These are phyloP conservation scores for Protonibea diacanthus DNA, from an alignment of 2,797 vertebrate species.

Conservation along the genomic window DNA sequence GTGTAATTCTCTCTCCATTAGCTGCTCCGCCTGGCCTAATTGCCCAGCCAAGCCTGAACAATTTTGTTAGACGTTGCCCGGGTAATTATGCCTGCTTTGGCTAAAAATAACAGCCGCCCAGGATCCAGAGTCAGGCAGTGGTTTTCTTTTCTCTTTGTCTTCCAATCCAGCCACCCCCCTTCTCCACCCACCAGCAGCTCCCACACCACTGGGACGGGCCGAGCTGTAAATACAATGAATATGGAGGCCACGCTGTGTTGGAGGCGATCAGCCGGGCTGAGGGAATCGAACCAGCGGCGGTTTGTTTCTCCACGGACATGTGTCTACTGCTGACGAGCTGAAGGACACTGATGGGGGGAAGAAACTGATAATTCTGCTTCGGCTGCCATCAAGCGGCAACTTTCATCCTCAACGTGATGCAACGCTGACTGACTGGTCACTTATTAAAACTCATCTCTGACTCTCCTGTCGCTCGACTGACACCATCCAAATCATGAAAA, in stretches of 20 bases:
- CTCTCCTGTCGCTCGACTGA: too few relatives aligned
- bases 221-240: conserved; percentile 63
- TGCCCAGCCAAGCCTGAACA: conserved; percentile 85
- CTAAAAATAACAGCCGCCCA: conserved; percentile 82
- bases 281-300: conserved; percentile 53
- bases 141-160: conserved; percentile 58
- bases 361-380: conserved; percentile 10
- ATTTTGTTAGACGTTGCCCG: conserved; percentile 84
- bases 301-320: conserved; percentile 31
- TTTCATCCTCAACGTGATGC: not conserved
- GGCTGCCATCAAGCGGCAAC: conserved; percentile 35
- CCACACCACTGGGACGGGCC: conserved; percentile 40
- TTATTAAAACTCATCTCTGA: too few relatives aligned
- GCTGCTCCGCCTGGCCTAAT: conserved; percentile 84
- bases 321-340: conserved; percentile 32
- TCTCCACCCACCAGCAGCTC: conserved; percentile 32
- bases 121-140: conserved; percentile 57
- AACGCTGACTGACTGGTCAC: not conserved
- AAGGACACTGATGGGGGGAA: conserved; percentile 31
- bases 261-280: conserved; percentile 43
- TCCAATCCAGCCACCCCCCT: conserved; percentile 13
- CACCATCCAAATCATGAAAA: too few relatives aligned
- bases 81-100: conserved; percentile 84
- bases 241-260: conserved; percentile 51
- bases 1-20: conserved; percentile 86